Evolutionary conservation across 23 tunicate genomes (phyloP).

Genomic region (Oikopleura dioica): DNA sequence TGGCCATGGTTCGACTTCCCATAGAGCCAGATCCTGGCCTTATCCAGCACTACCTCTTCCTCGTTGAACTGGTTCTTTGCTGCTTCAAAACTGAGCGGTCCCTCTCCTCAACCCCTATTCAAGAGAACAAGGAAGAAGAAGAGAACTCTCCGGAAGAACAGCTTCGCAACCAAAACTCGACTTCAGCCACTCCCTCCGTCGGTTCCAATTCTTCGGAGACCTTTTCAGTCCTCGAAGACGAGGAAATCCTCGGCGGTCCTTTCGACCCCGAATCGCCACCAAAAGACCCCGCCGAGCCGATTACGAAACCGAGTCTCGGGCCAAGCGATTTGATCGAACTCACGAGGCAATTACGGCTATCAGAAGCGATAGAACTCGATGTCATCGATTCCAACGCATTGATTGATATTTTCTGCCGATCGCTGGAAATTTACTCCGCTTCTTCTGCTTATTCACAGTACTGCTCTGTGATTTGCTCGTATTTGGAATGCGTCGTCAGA

Average conservation of each 20-base stretch:
- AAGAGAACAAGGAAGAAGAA: not conserved
- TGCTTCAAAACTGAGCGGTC: not conserved
- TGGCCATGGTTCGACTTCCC: not conserved
- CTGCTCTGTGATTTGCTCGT: not conserved
- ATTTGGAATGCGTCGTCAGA: not conserved
- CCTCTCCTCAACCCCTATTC: not conserved
- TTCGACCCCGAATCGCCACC: not conserved
- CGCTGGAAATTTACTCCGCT: not conserved
- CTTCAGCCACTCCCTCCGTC: too few species aligned
- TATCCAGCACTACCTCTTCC: not conserved
- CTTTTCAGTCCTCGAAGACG: not conserved
- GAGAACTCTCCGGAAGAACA: not conserved
- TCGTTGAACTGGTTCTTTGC: not conserved
- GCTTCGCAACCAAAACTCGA: too few species aligned
- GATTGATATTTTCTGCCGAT: not conserved
- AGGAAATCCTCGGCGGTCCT: not conserved
- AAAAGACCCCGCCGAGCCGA: not conserved
- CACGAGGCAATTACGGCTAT: not conserved
- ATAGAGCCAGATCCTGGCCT: not conserved
- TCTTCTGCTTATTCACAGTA: conserved; percentile 10
- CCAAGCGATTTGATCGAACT: not conserved
- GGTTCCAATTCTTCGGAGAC: not conserved
- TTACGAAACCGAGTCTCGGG: not conserved
- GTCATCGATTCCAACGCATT: not conserved
- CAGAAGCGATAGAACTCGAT: not conserved